A percentile compares a stretch with the other conserved stretches of the same genome.
phyloP scores from a whole-genome alignment of 2,113 vertebrate species.

The Chaenogobius annularis region DNA sequence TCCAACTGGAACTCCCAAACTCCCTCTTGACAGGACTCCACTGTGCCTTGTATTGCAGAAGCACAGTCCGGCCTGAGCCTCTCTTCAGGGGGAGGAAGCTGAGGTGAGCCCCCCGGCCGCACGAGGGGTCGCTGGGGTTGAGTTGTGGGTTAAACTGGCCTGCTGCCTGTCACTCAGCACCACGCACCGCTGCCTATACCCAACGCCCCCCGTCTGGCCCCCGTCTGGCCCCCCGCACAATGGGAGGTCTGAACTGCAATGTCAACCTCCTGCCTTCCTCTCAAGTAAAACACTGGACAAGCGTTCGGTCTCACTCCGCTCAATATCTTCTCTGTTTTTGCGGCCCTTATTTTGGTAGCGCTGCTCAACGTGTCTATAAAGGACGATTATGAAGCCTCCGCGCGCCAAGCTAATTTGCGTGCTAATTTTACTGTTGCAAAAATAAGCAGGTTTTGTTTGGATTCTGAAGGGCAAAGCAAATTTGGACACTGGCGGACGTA shows the following conservation, averaged over 20 bases:
- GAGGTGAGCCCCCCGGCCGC: constrained; percentile 44
- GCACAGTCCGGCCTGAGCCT: constrained; percentile 59
- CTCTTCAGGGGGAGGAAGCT: constrained; percentile 56
- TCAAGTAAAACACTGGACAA: constrained; percentile 52
- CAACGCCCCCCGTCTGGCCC: constrained; percentile 41
- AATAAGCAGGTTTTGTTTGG: constrained; percentile 3
- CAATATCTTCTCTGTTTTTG: constrained; percentile 58
- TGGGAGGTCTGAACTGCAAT: constrained; percentile 62
- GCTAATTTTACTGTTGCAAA: neutral
- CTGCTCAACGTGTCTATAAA: neutral
- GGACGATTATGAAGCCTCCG: neutral
- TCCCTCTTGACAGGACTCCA: constrained; percentile 59
- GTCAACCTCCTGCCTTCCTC: constrained; percentile 40
- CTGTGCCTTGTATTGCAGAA: constrained; percentile 71
- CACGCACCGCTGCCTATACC: constrained; percentile 58
- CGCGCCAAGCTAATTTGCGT: neutral
- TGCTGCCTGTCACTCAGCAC: constrained; percentile 71
- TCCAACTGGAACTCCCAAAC: constrained; percentile 6
- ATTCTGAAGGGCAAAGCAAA: constrained; percentile 5
- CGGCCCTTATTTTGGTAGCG: neutral
- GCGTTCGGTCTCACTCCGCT: constrained; percentile 37
- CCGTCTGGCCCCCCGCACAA: constrained; percentile 65
- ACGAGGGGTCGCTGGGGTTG: constrained; percentile 24
- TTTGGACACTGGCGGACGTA: neutral
- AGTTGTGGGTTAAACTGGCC: constrained; percentile 40